Percentiles rank a stretch among this genome's conserved stretches.
Conservation (phyloP, 2,888 invertebrate genomes). For the Melipona beecheii region DNA sequence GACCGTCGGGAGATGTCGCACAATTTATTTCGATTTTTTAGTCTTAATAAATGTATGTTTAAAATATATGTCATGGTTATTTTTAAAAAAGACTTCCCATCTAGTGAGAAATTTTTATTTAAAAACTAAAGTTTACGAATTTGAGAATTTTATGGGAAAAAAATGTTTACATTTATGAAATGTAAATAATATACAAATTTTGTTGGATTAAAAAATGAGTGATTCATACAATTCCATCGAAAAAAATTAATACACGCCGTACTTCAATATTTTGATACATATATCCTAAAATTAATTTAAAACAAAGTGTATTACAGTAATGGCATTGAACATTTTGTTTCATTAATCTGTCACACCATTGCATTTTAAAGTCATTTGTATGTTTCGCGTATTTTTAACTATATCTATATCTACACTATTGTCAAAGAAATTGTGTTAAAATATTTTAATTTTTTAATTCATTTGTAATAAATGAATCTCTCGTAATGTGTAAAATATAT, state of each 20-base stretch:
- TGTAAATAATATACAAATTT: neutral
- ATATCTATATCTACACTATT: too few species aligned
- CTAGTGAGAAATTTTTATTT: neutral
- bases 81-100: neutral
- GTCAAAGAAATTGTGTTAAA: neutral
- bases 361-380: neutral
- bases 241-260: neutral
- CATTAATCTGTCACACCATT: neutral
- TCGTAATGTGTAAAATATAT: neutral
- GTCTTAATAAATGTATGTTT: slow-evolving; percentile 77
- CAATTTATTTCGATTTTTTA: slow-evolving; percentile 78
- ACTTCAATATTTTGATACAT: neutral
- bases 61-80: slow-evolving; percentile 59
- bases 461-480: neutral
- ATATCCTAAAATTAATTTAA: neutral
- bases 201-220: neutral
- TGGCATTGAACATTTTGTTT: neutral
- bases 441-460: neutral
- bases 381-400: neutral
- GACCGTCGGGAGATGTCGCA: slow-evolving; percentile 26
- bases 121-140: neutral
- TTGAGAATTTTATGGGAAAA: neutral
- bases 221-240: neutral
- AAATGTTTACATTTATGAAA: neutral
- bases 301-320: neutral